Evolutionary conservation across 1,140 invertebrate species (phyloP), one percentile per base, ranked within the genome.

Genomic region (Magallana angulata): DNA sequence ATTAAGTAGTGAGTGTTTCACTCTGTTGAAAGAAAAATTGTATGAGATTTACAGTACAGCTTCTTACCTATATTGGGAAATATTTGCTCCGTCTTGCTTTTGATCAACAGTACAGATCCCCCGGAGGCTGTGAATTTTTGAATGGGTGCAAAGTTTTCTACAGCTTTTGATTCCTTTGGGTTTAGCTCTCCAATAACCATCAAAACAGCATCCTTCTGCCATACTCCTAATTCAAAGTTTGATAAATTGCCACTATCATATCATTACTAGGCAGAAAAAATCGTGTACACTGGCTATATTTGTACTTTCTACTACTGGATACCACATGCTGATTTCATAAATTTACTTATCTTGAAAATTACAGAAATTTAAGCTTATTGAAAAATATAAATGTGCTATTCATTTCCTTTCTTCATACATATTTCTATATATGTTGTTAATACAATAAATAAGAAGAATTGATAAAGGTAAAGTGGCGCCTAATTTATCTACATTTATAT

Each of bases 161-260:
- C 11, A 62, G 57, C 30, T 16, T 62, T 30, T 24, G 12, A 14
- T 9, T 18, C 58, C 18, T 24, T 56, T 2, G 81, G 11, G 6
- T 9, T 56, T 9, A 87, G 8, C 48, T 87, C 85, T 64, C 85
- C 85, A 11, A 87, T 82, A 7, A 64, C 85, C n/a, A 64, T 24
- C 16, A 87, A 14, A 3, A 58, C 76, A 14, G 85, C 85, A 64
- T 87, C 80, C 16, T 64, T 60, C 64, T 30, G 82, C 85, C 85
- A 87, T n/a, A 16, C 14, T 18, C 85, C 85, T 87, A 11, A 11
- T 56, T 59, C 0, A 82, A 1, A 60, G 11, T n/a, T 14, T 24
- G 5, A 84, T 84, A 57, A 71, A 2, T 57, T 57, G 12, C 16
- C 62, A 57, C 9, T 48, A 48, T 48, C 36, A 48, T 48, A 48